phyloP scores from a whole-genome alignment of 2,113 vertebrate species.

The Spermophilus dauricus region DNA sequence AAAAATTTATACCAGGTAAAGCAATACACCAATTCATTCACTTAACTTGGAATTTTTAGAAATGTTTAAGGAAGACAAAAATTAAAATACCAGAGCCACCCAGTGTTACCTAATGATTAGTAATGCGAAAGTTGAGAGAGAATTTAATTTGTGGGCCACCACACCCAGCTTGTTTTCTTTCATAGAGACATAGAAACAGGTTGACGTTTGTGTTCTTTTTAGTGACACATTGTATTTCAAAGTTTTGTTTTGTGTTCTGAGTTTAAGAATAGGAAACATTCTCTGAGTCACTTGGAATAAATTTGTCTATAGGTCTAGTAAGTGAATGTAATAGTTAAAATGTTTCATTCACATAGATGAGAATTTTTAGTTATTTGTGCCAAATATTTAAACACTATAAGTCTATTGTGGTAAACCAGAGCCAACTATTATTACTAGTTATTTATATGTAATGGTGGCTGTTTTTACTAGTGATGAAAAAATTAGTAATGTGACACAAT shows the following conservation, averaged over 20 bases:
- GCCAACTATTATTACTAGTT: neutral
- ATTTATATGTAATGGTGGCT: constrained; percentile 3
- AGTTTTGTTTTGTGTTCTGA: neutral
- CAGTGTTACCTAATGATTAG: constrained; percentile 7
- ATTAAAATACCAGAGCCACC: constrained; percentile 52
- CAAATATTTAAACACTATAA: constrained; percentile 53
- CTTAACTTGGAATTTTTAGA: constrained; percentile 62
- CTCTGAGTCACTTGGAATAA: constrained; percentile 48
- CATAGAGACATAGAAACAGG: neutral
- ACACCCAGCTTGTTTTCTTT: neutral
- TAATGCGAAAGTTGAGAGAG: constrained; percentile 6
- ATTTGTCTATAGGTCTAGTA: neutral
- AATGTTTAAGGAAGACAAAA: constrained; percentile 56
- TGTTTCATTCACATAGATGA: neutral
- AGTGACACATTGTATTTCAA: constrained; percentile 27
- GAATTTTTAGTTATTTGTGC: constrained; percentile 13
- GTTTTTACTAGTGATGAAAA: constrained; percentile 26
- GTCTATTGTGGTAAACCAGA: neutral
- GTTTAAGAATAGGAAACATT: constrained; percentile 25
- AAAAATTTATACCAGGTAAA: too few relatives aligned
- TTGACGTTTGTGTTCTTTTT: neutral
- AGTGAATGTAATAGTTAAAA: constrained; percentile 30
- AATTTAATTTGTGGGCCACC: constrained; percentile 42
- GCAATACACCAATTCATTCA: constrained; percentile 14
- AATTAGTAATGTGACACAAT: neutral